A percentile compares a stretch with the other conserved stretches of the same genome.
phyloP scores from a whole-genome alignment of 1,140 invertebrate genomes.

The Drosophila seguyi region DNA sequence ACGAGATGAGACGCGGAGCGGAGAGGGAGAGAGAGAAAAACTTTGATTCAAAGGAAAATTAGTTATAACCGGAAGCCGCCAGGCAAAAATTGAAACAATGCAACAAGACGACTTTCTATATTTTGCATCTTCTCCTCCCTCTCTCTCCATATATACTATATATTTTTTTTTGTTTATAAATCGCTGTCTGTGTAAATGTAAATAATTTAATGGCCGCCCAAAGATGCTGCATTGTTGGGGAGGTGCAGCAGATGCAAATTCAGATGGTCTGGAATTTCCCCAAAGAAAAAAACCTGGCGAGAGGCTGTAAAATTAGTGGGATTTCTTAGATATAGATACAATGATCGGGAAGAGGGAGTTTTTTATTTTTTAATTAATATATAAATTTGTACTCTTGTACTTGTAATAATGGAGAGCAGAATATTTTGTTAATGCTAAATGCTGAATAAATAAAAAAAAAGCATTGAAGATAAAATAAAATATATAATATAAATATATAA shows the following conservation, averaged over 20 bases:
- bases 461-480: too few species aligned
- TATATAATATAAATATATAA: too few species aligned
- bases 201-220: conserved; percentile 45
- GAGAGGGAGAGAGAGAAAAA: conserved; percentile 25
- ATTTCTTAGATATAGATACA: not conserved
- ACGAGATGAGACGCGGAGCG: conserved; percentile 12
- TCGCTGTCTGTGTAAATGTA: conserved; percentile 18
- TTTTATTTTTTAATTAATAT: too few species aligned
- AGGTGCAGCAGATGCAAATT: conserved; percentile 47
- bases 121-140: conserved; percentile 38
- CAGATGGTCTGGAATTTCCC: conserved; percentile 34
- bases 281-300: conserved; percentile 16
- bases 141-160: not conserved
- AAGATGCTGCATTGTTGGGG: conserved; percentile 50
- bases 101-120: conserved; percentile 70
- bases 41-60: conserved; percentile 72
- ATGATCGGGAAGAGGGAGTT: not conserved
- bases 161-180: not conserved
- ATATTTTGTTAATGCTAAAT: too few species aligned
- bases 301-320: conserved; percentile 2
- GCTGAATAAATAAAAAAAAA: too few species aligned
- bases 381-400: too few species aligned
- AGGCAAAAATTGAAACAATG: conserved; percentile 71
- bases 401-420: too few species aligned
- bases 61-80: conserved; percentile 75